Conservation (phyloP, 1,140 invertebrate species). For the Cydia fagiglandana region DNA sequence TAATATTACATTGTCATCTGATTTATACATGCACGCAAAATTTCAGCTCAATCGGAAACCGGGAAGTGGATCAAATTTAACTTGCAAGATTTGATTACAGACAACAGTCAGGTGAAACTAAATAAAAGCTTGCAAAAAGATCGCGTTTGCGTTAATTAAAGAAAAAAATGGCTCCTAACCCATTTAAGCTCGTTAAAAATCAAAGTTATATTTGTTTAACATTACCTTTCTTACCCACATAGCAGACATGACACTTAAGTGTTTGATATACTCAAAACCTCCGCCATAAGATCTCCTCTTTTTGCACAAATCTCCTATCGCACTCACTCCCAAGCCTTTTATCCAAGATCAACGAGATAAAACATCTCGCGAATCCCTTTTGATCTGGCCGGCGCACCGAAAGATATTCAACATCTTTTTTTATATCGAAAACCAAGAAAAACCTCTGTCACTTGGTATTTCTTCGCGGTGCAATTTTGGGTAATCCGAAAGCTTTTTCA, state of each 20-base stretch:
- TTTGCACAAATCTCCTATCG: constrained; percentile 46
- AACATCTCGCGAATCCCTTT: constrained; percentile 54
- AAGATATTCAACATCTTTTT: constrained; percentile 52
- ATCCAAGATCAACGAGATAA: constrained; percentile 41
- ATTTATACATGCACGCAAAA: too few relatives aligned
- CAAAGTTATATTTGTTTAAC: constrained; percentile 27
- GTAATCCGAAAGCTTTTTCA: constrained; percentile 57
- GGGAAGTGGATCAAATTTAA: too few relatives aligned
- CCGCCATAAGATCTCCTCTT: constrained; percentile 49
- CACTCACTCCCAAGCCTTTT: constrained; percentile 28
- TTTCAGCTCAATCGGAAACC: too few relatives aligned
- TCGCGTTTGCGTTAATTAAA: not conserved
- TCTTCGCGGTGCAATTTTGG: constrained; percentile 61
- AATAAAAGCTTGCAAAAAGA: too few relatives aligned
- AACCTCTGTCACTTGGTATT: constrained; percentile 48
- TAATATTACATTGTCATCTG: too few relatives aligned
- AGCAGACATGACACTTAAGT: constrained; percentile 16
- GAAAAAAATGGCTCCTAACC: not conserved
- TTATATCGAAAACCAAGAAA: constrained; percentile 71
- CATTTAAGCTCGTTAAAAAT: not conserved
- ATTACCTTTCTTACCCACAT: not conserved
- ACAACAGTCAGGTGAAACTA: too few relatives aligned
- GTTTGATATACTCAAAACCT: constrained; percentile 20
- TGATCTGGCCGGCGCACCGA: constrained; percentile 64
- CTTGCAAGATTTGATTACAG: too few relatives aligned